Conservation (phyloP, 1,140 invertebrate species). For the Coptotermes formosanus region DNA sequence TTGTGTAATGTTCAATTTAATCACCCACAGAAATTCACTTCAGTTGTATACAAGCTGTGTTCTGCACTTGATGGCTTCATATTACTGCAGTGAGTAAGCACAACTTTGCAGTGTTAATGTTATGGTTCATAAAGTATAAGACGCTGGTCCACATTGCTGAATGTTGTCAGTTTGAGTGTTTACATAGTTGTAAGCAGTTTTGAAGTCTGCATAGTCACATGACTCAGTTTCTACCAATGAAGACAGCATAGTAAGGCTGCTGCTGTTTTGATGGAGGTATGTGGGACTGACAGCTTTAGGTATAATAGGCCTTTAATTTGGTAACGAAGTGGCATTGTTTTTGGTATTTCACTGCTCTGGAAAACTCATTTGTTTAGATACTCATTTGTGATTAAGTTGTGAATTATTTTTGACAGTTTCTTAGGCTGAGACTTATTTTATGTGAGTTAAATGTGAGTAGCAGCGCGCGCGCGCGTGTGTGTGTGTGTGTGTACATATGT, state of each 20-base stretch:
- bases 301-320: not conserved
- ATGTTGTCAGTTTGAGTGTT: not conserved
- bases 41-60: not conserved
- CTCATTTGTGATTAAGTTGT: not conserved
- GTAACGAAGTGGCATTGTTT: not conserved
- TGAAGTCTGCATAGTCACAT: too few relatives aligned
- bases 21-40: not conserved
- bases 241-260: not conserved
- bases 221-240: not conserved
- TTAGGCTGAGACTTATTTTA: conserved; percentile 5
- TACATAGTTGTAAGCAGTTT: not conserved
- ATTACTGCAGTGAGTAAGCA: not conserved
- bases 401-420: not conserved
- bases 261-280: conserved; percentile 3
- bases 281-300: not conserved
- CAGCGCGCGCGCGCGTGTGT: not conserved
- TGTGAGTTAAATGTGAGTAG: not conserved
- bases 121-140: not conserved
- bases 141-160: not conserved
- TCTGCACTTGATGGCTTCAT: not conserved
- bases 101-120: not conserved
- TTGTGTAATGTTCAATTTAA: not conserved
- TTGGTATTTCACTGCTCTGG: not conserved
- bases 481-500: not conserved
- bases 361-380: not conserved